phyloP scores from a whole-genome alignment of 2,888 invertebrate species.

The Drosophila cyrtoloma region DNA sequence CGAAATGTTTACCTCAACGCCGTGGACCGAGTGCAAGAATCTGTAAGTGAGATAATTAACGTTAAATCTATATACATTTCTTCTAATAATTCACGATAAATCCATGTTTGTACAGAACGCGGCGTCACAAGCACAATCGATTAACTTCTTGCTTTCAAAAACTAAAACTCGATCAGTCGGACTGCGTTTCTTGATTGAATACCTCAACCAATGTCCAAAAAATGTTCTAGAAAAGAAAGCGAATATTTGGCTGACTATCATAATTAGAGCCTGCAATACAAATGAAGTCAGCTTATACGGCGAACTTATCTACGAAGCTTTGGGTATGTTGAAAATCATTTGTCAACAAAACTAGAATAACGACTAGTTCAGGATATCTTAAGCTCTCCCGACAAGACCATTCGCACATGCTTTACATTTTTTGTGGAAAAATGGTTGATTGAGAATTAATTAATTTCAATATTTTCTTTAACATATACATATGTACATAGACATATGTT shows the following conservation, averaged over 20 bases:
- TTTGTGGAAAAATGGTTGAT: neutral
- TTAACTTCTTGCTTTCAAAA: slow-evolving; percentile 38
- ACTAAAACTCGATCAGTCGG: slow-evolving; percentile 39
- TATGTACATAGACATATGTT: too few relatives aligned
- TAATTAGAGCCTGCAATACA: slow-evolving; percentile 42
- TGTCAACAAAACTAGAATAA: neutral
- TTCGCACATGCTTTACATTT: neutral
- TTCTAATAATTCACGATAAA: neutral
- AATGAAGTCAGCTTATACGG: slow-evolving; percentile 49
- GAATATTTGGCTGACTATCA: slow-evolving; percentile 39
- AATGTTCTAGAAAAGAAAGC: slow-evolving; percentile 32
- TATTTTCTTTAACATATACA: too few relatives aligned
- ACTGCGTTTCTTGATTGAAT: slow-evolving; percentile 46
- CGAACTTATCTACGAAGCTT: slow-evolving; percentile 43
- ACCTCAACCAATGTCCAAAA: slow-evolving; percentile 25
- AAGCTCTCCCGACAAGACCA: neutral
- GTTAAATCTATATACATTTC: neutral
- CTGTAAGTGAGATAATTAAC: slow-evolving; percentile 19
- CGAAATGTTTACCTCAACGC: slow-evolving; percentile 36
- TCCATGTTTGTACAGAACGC: slow-evolving; percentile 6
- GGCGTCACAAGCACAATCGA: slow-evolving; percentile 30
- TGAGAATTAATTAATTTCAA: neutral
- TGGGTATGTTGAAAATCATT: slow-evolving; percentile 44
- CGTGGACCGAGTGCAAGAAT: slow-evolving; percentile 11
- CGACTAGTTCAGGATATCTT: neutral